Evolutionary conservation across 2,113 vertebrate species (phyloP).

Genomic region (Pelecanoides urinatrix): DNA sequence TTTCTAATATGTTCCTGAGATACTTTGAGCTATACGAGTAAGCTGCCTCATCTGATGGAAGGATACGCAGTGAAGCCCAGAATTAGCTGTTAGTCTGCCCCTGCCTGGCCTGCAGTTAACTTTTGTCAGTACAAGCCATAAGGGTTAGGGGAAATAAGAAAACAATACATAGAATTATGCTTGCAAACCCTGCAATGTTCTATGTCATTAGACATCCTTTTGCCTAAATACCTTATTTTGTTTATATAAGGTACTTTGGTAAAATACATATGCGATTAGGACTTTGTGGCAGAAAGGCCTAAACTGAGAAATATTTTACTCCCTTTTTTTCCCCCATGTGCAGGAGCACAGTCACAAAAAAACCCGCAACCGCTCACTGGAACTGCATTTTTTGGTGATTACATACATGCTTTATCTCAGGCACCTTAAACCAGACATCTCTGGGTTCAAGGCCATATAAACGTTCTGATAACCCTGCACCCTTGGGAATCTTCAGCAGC

Average conservation of each 20-base stretch:
- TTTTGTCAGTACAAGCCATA: background rate
- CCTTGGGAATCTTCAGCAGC: background rate
- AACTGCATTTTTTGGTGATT: background rate
- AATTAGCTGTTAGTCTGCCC: background rate
- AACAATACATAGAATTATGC: background rate
- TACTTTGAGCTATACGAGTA: background rate
- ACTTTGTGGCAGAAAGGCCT: background rate
- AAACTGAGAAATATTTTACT: background rate
- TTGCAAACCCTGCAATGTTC: background rate
- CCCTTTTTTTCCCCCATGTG: rapidly evolving
- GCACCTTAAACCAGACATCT: background rate
- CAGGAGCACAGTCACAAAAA: background rate
- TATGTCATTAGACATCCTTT: background rate
- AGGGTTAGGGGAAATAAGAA: background rate
- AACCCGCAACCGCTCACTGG: rapidly evolving
- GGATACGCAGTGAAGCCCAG: background rate
- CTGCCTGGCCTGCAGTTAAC: background rate
- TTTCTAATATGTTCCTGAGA: background rate
- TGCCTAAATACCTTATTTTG: background rate
- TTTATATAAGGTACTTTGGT: background rate
- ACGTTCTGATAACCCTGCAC: background rate
- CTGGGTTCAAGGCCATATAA: background rate
- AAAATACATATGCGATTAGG: background rate
- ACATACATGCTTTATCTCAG: background rate
- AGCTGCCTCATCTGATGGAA: background rate